Conservation (phyloP, 2,888 invertebrate genomes). For the Ceraclea dissimilis region DNA sequence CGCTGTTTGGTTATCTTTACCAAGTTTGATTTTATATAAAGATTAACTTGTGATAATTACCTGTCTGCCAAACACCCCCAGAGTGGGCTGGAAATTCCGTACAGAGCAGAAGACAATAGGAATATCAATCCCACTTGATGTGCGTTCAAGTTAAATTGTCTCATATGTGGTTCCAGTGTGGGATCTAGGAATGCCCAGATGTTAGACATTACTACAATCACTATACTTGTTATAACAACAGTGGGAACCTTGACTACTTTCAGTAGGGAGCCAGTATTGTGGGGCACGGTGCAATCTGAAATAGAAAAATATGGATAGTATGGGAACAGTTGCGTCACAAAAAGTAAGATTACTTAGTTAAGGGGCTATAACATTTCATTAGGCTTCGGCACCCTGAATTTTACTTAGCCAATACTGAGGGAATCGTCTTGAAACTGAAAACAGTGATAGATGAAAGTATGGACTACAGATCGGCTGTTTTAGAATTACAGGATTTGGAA, state of each 20-base stretch:
- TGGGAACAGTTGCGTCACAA: too few relatives aligned
- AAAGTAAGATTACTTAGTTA: too few relatives aligned
- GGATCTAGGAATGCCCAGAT: conserved; percentile 73
- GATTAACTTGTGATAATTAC: too few relatives aligned
- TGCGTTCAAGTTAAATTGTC: conserved; percentile 58
- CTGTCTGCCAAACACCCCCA: conserved; percentile 68
- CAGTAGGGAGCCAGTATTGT: conserved; percentile 52
- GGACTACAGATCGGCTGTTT: too few relatives aligned
- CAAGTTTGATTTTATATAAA: too few relatives aligned
- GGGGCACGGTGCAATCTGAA: conserved; percentile 48
- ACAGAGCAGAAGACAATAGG: conserved; percentile 61
- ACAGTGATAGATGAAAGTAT: too few relatives aligned
- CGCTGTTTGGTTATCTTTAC: too few relatives aligned
- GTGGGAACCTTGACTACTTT: conserved; percentile 60
- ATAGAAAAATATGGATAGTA: conserved; percentile 27
- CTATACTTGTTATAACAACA: conserved; percentile 59
- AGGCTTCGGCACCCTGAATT: too few relatives aligned
- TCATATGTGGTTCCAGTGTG: conserved; percentile 65
- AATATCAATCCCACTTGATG: conserved; percentile 65
- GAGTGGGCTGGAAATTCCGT: conserved; percentile 64
- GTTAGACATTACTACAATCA: conserved; percentile 63
- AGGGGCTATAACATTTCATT: too few relatives aligned
- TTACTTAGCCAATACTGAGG: too few relatives aligned
- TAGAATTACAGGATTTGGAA: too few relatives aligned
- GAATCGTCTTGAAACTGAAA: too few relatives aligned